Base-by-base conservation (phyloP, 2,888 invertebrate species). In the Diadegma fenestrale region DNA sequence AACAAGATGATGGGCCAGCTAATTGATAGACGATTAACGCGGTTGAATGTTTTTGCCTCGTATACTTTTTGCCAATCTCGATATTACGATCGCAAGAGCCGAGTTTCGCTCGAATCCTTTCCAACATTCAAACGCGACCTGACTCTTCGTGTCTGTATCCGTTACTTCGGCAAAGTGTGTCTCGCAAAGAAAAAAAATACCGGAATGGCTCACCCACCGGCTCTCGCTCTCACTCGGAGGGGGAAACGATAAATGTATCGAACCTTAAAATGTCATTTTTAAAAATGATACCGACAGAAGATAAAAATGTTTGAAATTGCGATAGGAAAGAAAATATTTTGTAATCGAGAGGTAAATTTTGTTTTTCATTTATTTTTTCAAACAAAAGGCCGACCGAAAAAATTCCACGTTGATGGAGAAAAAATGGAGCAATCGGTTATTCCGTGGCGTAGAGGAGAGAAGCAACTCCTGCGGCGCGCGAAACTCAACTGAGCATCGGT, bases 401-500 rank as follows among this genome's bases (percentile, higher is more conserved):
- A 14, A 22, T 58, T 4, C 6, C 14, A 58, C 58, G 22, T 22
- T 8, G n/a, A 22, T 26, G 19, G 26, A 37, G 26, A 45, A 22
- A 77, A 66, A 58, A 68, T 68, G 7, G 7, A 72, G 22, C 58
- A 58, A 58, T 58, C 58, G 58, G 58, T 26, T 64, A 43, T 54
- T 41, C 68, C 14, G 73, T 48, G 72, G 22, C 41, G 87, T 82
- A 78, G 80, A 81, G 86, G 68, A 72, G 86, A 86, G 84, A 81
- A 90, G 90, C 89, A 89, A 79, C 87, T 91, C 88, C 88, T 89
- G 89, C 89, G 90, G 90, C 92, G 92, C 92, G 91, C 91, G 91
- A 89, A 89, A 90, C 92, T 91, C 93, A 91, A 93, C 93, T 92
- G 91, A 91, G 79, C 84, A 37, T 41, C 54, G 14, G 14, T 26